Percentiles rank a stretch among this genome's conserved stretches.
Evolutionary conservation across 2,113 vertebrate genomes (phyloP).

Genomic region (Aythya baeri): DNA sequence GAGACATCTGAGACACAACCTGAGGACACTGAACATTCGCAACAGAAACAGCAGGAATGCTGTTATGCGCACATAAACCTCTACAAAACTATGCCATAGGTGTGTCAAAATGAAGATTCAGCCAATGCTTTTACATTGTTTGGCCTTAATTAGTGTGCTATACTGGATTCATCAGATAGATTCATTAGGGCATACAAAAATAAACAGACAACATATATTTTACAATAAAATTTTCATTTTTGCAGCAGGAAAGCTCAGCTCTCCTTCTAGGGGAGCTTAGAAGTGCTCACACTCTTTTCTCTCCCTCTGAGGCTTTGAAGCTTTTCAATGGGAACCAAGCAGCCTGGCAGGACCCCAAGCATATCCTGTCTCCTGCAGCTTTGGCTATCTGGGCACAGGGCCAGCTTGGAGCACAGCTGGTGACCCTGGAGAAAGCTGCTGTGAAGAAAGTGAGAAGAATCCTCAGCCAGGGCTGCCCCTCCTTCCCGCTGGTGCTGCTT

Average conservation of each 20-base stretch:
- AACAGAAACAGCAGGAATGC: neutral
- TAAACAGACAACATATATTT: neutral
- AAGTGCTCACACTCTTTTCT: neutral
- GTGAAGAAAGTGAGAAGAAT: neutral
- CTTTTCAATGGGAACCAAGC: neutral
- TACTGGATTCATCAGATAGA: neutral
- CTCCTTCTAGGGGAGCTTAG: neutral
- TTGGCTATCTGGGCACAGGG: neutral
- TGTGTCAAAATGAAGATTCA: fast-evolving
- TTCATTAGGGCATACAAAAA: neutral
- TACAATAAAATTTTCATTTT: neutral
- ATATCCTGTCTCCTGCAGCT: neutral
- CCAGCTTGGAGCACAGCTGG: neutral
- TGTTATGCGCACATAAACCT: neutral
- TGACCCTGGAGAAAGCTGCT: neutral
- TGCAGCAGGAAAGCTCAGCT: neutral
- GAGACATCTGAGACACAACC: neutral
- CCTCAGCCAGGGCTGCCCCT: neutral
- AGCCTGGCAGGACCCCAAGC: neutral
- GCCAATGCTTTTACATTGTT: neutral
- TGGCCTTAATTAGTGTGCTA: neutral
- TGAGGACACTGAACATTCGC: neutral
- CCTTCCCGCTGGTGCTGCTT: neutral
- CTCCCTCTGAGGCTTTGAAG: neutral
- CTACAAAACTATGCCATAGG: neutral